Evolutionary conservation across 35 echinoderm and acorn worm genomes (phyloP).

Genomic region (Patiria miniata): DNA sequence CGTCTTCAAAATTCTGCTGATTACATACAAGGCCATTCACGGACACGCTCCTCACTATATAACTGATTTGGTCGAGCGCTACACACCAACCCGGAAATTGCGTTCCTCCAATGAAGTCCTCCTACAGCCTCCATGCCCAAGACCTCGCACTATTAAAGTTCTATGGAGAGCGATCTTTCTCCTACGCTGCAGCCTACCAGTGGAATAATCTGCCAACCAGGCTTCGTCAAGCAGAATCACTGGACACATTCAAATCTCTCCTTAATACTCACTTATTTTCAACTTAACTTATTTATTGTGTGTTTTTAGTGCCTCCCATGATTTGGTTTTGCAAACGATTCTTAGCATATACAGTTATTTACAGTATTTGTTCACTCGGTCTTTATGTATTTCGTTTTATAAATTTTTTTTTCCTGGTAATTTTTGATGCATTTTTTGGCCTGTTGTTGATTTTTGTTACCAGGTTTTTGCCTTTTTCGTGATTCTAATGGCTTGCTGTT

Average conservation of each 20-base stretch:
- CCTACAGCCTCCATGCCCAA: background rate
- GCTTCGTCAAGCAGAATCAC: background rate
- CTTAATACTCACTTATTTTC: background rate
- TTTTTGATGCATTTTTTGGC: no score
- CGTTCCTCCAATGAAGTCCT: background rate
- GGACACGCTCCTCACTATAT: conserved; percentile 26
- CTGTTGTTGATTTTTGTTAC: no score
- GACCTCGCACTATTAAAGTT: background rate
- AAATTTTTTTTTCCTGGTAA: no score
- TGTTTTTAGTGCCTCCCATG: background rate
- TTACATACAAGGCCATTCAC: conserved; percentile 48
- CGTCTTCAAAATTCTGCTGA: conserved; percentile 52
- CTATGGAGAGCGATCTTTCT: background rate
- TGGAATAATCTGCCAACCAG: background rate
- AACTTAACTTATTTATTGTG: background rate
- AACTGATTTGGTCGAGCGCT: background rate
- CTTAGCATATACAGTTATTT: no score
- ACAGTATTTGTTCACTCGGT: no score
- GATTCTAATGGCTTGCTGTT: no score
- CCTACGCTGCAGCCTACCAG: background rate
- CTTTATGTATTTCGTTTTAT: no score
- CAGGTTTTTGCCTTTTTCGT: no score
- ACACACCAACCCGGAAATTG: background rate
- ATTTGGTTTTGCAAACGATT: no score
- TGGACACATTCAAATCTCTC: background rate